Evolutionary conservation across 2,113 vertebrate species (phyloP).

Genomic region (Orthochromis malagaraziensis): DNA sequence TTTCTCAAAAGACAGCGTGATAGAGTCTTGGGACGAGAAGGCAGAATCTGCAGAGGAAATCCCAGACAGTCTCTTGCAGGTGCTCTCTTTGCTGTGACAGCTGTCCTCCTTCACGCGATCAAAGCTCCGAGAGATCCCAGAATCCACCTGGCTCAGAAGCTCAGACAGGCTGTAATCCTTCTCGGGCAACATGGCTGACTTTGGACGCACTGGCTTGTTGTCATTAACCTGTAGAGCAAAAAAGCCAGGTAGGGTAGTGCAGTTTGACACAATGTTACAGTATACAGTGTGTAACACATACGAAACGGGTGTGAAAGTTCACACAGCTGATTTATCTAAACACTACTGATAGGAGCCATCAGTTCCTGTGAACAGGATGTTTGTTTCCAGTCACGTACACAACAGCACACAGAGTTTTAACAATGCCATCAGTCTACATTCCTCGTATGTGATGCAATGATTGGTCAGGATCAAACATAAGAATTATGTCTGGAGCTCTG

Average conservation of each 20-base stretch:
- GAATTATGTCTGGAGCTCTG: neutral
- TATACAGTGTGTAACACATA: neutral
- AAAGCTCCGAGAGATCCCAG: constrained; percentile 84
- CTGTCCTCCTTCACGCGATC: constrained; percentile 83
- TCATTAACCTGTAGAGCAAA: constrained; percentile 47
- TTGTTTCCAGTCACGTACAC: neutral
- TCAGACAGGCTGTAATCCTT: constrained; percentile 91
- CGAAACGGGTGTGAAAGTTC: neutral
- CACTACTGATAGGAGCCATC: neutral
- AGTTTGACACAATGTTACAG: neutral
- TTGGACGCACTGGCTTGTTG: constrained; percentile 61
- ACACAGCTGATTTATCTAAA: neutral
- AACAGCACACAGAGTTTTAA: neutral
- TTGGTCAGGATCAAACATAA: constrained; percentile 10
- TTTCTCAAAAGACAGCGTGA: constrained; percentile 90
- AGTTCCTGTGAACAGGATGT: neutral
- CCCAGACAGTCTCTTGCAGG: constrained; percentile 87
- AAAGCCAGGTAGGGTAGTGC: neutral
- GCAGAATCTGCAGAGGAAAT: constrained; percentile 96
- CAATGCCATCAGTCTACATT: constrained; percentile 51
- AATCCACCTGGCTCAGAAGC: constrained; percentile 90
- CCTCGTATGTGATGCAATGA: constrained; percentile 21
- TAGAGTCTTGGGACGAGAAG: constrained; percentile 93
- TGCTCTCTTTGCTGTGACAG: constrained; percentile 79
- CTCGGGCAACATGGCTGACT: constrained; percentile 78